These are phyloP conservation scores for Glomeris maerens DNA, from an alignment of 1,140 invertebrate genomes.

Conservation along the genomic window DNA sequence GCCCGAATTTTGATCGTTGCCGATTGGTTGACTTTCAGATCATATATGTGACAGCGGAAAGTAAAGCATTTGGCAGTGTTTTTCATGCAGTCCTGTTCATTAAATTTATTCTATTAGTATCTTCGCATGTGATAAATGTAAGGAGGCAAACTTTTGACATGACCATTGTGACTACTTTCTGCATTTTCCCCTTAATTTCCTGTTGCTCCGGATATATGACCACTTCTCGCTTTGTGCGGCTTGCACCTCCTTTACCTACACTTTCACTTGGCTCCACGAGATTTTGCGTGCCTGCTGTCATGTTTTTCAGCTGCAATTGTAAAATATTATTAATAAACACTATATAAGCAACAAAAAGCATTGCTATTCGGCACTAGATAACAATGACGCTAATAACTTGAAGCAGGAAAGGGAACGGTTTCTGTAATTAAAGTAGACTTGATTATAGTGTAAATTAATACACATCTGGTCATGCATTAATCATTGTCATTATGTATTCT, in stretches of 20 bases:
- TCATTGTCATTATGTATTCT: too few species aligned
- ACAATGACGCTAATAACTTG: too few species aligned
- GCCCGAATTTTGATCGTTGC: slow-evolving; percentile 63
- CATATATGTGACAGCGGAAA: slow-evolving; percentile 62
- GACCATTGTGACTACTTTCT: not conserved
- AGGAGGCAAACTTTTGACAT: not conserved
- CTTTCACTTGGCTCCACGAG: not conserved
- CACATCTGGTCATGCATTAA: too few species aligned
- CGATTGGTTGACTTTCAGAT: slow-evolving; percentile 53
- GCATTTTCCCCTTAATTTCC: not conserved
- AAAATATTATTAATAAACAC: too few species aligned
- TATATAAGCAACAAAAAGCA: too few species aligned
- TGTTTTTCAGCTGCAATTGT: too few species aligned
- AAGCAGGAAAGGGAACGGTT: too few species aligned
- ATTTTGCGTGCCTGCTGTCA: too few species aligned
- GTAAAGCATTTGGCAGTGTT: slow-evolving; percentile 72
- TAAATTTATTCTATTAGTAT: not conserved
- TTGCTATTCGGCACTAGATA: too few species aligned
- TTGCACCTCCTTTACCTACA: not conserved
- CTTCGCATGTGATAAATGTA: not conserved
- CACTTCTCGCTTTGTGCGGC: not conserved
- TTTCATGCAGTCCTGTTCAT: slow-evolving; percentile 54
- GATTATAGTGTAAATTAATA: too few species aligned
- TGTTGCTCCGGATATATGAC: not conserved
- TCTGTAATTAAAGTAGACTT: too few species aligned